A percentile compares a stretch with the other conserved stretches of the same genome.
These are phyloP conservation scores for Oxycera nigricornis DNA, from an alignment of 2,888 invertebrate species.

Conservation along the genomic window DNA sequence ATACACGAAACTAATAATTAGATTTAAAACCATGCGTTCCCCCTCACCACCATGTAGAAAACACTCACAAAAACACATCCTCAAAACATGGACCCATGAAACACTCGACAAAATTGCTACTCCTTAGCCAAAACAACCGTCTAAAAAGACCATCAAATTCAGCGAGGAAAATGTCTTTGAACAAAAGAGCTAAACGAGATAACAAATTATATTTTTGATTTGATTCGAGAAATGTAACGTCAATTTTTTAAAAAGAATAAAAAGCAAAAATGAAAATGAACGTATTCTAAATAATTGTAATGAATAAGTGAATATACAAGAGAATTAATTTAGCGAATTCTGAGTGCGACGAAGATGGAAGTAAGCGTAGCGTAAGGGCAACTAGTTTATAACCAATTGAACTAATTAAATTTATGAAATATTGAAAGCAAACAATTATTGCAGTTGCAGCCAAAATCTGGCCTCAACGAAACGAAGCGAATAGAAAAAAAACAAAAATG, in stretches of 20 bases:
- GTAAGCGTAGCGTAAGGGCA: conserved; percentile 1
- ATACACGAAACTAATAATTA: conserved; percentile 34
- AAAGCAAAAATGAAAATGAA: conserved; percentile 38
- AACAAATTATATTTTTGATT: conserved; percentile 38
- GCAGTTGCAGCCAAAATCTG: neutral
- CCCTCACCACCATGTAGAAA: neutral
- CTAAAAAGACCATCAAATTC: neutral
- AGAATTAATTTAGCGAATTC: neutral
- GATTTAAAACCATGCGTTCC: neutral
- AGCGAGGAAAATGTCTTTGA: conserved; percentile 6
- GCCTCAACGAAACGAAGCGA: neutral
- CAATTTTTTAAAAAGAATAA: conserved; percentile 44
- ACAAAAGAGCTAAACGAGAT: conserved; percentile 7
- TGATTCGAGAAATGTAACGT: conserved; percentile 45
- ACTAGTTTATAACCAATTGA: conserved; percentile 11
- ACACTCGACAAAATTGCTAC: too few relatives aligned
- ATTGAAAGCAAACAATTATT: neutral
- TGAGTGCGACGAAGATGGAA: neutral
- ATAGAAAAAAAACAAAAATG: neutral
- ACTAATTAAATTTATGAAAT: conserved; percentile 1
- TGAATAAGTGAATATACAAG: conserved; percentile 9
- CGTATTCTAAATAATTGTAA: conserved; percentile 40
- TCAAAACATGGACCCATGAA: neutral
- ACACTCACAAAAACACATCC: conserved; percentile 1
- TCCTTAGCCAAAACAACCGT: too few relatives aligned